These are phyloP conservation scores for Lasioglossum zephyrum DNA, from an alignment of 2,888 invertebrate species.

Conservation along the genomic window DNA sequence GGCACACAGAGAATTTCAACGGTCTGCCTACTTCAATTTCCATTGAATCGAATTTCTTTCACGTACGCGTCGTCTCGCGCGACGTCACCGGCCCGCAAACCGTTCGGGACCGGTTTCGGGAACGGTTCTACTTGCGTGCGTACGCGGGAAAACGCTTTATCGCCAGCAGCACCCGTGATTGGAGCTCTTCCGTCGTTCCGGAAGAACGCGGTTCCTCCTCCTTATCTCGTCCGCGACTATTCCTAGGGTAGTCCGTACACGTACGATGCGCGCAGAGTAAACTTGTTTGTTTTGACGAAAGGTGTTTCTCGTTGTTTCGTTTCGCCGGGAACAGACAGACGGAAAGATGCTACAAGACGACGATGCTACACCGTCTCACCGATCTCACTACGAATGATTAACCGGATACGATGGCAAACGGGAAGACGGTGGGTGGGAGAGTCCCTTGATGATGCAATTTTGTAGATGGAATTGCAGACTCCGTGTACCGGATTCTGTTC, in stretches of 20 bases:
- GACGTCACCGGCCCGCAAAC: neutral
- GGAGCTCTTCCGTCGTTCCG: neutral
- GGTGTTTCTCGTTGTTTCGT: conserved; percentile 35
- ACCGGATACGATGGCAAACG: conserved; percentile 35
- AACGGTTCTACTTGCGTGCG: neutral
- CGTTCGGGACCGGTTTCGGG: conserved; percentile 11
- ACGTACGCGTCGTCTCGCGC: conserved; percentile 24
- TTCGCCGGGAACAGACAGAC: conserved; percentile 15
- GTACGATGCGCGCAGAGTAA: conserved; percentile 33
- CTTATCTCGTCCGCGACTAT: conserved; percentile 19
- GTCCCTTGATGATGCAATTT: neutral
- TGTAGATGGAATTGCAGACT: neutral
- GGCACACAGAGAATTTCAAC: conserved; percentile 61
- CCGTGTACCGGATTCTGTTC: neutral
- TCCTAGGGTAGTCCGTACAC: conserved; percentile 30
- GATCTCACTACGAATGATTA: conserved; percentile 27
- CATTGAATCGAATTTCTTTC: conserved; percentile 69
- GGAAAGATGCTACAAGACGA: neutral
- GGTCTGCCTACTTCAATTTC: conserved; percentile 60
- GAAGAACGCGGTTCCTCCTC: neutral
- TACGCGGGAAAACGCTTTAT: conserved; percentile 21
- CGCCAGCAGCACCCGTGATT: conserved; percentile 30
- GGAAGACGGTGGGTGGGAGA: neutral
- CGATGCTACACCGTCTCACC: neutral
- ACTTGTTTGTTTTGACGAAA: conserved; percentile 40